Evolutionary conservation across 2,888 invertebrate species (phyloP), one percentile per base, ranked within the genome.

Genomic region (Willowsia nigromaculata): DNA sequence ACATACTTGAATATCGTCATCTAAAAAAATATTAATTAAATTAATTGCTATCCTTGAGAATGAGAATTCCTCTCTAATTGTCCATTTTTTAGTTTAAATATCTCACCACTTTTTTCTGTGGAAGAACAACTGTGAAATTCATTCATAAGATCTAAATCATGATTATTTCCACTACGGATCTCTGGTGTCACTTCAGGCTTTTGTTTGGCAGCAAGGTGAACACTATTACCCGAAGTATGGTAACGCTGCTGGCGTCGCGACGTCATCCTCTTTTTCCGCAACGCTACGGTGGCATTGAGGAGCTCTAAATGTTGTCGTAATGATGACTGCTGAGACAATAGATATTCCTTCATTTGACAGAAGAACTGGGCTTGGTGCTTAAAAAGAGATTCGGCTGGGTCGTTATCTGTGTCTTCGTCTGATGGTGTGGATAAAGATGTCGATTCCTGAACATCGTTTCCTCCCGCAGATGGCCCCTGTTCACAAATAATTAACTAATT

Each of bases 1-100:
- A 80, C 93, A 93, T 33, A 92, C 90, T 89, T 92, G 92, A 76
- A 91, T 92, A 74, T 91, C 91, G 43, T 91, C 91, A 68, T 91
- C 92, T 92, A 68, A 13, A 92, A 90, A 25, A 47, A 56, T 7
- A 43, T 4, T 11, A 71, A 37, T 40, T 27, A 65, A 22, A 30
- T 53, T 76, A 27, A 65, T 47, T 7, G n/a, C 40, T 27, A 53
- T 7, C 0, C 25, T 15, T 9, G 65, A 22, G 2, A 43, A 68
- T 74, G n/a, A 53, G 37, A 37, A 37, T 37, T 43, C 22, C 15
- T 15, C 62, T 22, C 6, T 3, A n/a, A 65, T 37, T 37, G 40
- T 37, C 22, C 40, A 40, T 37, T 40, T 22, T 62, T 22, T 30
- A 30, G n/a, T 62, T 43, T 43, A 30, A 18, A 1, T 47, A 2